phyloP scores from a whole-genome alignment of 2,888 invertebrate species.

The Neria commutata region DNA sequence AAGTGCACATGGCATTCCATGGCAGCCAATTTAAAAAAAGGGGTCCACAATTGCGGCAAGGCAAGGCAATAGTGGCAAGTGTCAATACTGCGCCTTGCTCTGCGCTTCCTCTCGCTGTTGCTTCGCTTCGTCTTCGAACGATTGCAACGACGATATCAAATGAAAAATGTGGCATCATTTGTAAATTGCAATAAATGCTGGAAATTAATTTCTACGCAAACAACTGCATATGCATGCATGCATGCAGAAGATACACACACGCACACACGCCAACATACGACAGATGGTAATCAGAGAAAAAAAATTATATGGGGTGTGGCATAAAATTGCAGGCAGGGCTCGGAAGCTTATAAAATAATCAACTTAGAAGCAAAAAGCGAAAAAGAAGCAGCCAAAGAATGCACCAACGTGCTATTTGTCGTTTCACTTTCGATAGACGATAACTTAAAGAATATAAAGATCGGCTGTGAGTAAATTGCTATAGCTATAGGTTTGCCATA shows the following conservation, averaged over 20 bases:
- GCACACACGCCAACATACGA: background rate
- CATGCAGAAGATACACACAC: background rate
- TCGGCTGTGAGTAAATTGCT: no score
- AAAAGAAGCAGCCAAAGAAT: background rate
- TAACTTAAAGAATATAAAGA: background rate
- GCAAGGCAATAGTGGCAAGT: no score
- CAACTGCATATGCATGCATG: background rate
- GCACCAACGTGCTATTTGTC: no score
- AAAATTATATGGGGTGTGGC: background rate
- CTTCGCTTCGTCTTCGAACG: no score
- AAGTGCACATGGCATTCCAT: no score
- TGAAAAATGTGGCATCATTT: conserved; percentile 22
- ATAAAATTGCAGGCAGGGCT: background rate
- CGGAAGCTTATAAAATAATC: background rate
- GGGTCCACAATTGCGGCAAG: no score
- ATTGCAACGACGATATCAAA: no score
- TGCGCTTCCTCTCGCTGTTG: no score
- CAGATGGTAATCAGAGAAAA: background rate
- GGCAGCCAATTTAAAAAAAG: no score
- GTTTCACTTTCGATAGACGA: no score
- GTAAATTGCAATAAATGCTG: conserved; percentile 25
- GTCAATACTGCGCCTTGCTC: no score
- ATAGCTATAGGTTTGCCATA: no score
- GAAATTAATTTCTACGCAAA: conserved; percentile 16
- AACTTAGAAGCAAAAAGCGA: background rate